phyloP scores from a whole-genome alignment of 2,113 vertebrate genomes.

The Pyrgilauda ruficollis region DNA sequence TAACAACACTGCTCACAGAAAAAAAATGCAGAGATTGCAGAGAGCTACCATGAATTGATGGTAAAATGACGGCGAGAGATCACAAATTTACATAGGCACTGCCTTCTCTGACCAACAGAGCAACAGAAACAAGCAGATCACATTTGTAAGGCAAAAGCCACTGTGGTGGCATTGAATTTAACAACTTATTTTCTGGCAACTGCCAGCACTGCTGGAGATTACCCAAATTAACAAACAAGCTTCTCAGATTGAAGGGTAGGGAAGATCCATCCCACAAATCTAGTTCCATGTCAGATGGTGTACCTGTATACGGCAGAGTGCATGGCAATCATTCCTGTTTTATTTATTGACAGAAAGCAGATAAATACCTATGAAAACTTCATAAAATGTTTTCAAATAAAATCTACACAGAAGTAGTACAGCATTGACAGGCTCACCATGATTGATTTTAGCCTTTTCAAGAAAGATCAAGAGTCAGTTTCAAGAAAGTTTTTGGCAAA shows the following conservation, averaged over 20 bases:
- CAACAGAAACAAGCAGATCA: neutral
- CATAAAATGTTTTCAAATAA: neutral
- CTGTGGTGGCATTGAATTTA: neutral
- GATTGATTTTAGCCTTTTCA: neutral
- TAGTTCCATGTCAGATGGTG: rapidly evolving
- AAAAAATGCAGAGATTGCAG: neutral
- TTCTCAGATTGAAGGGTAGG: neutral
- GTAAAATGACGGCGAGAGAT: neutral
- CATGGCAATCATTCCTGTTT: neutral
- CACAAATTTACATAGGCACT: neutral
- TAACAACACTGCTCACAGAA: neutral
- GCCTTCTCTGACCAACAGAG: neutral
- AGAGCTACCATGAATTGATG: neutral
- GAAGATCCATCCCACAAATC: neutral
- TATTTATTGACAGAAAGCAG: neutral
- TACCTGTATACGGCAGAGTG: neutral
- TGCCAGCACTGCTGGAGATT: neutral
- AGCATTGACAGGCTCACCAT: neutral
- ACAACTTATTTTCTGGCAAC: neutral
- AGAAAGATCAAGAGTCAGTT: neutral
- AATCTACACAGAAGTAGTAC: neutral
- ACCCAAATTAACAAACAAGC: neutral
- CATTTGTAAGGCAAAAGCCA: neutral
- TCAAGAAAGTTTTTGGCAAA: neutral
- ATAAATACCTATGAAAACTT: neutral